These are phyloP conservation scores for Carollia perspicillata DNA, from an alignment of 2,113 vertebrate species.

Conservation along the genomic window DNA sequence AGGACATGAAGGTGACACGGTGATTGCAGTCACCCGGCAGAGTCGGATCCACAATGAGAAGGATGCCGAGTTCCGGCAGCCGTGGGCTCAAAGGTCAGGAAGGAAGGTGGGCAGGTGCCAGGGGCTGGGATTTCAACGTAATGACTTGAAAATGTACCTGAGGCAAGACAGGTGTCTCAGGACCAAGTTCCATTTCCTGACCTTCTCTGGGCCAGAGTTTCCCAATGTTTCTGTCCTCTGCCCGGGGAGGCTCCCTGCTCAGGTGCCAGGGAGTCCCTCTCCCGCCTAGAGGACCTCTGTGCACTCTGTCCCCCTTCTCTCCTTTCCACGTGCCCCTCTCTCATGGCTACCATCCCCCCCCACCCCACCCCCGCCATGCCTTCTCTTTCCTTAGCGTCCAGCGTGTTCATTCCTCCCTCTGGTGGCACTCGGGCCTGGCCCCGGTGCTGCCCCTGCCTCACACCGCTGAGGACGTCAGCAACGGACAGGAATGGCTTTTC, in stretches of 20 bases:
- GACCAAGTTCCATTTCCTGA: rapidly evolving
- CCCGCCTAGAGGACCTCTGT: rapidly evolving
- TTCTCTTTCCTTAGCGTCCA: background rate
- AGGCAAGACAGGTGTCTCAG: too few species aligned
- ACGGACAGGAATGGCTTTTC: rapidly evolving
- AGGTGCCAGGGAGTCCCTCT: rapidly evolving
- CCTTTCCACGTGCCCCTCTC: too few species aligned
- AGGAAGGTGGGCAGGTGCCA: rapidly evolving
- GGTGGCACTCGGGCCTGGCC: background rate
- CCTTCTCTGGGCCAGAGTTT: rapidly evolving
- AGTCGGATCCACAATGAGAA: rapidly evolving
- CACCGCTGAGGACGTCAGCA: rapidly evolving
- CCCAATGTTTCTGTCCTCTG: rapidly evolving
- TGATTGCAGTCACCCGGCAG: background rate
- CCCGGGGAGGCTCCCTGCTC: rapidly evolving
- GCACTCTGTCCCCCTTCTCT: background rate
- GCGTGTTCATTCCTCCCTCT: too few species aligned
- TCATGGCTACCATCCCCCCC: background rate
- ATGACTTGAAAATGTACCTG: rapidly evolving
- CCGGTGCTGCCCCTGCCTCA: rapidly evolving
- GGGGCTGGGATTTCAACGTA: too few species aligned
- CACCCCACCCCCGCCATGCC: rapidly evolving
- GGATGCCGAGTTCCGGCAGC: background rate
- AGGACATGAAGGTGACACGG: background rate
- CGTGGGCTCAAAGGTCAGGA: background rate